phyloP scores from a whole-genome alignment of 2,113 vertebrate genomes.

The Neogobius melanostomus region DNA sequence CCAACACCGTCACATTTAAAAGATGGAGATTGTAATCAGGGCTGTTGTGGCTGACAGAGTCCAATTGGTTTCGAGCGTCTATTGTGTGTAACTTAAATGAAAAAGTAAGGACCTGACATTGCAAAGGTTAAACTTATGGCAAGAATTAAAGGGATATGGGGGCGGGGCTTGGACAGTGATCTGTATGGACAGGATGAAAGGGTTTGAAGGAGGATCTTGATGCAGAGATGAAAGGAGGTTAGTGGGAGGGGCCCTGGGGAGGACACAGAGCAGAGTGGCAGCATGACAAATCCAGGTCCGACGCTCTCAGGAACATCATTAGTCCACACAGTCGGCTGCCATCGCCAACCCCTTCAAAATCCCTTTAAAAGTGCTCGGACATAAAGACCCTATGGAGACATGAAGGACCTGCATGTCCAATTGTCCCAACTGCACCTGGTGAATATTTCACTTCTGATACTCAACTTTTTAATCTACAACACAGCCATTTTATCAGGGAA shows the following conservation, averaged over 20 bases:
- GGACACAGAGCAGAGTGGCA: slow-evolving; percentile 21
- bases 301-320: slow-evolving; percentile 65
- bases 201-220: slow-evolving; percentile 28
- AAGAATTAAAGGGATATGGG: slow-evolving; percentile 22
- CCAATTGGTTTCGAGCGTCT: slow-evolving; percentile 25
- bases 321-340: slow-evolving; percentile 47
- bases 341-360: slow-evolving; percentile 22
- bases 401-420: neutral
- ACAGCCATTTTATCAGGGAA: neutral
- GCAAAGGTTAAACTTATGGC: slow-evolving; percentile 58
- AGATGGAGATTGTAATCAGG: slow-evolving; percentile 60
- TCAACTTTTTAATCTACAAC: neutral
- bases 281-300: slow-evolving; percentile 48
- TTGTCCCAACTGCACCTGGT: neutral
- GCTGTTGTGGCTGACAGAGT: slow-evolving; percentile 51
- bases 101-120: slow-evolving; percentile 60
- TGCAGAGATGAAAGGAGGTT: slow-evolving; percentile 26
- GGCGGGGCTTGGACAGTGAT: slow-evolving; percentile 15
- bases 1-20: slow-evolving; percentile 46
- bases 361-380: neutral
- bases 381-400: neutral
- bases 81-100: slow-evolving; percentile 56
- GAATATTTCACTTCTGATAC: neutral
- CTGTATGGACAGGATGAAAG: slow-evolving; percentile 34
- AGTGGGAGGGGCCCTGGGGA: neutral